phyloP scores from a whole-genome alignment of 2,797 vertebrate species.

The Avahi laniger region DNA sequence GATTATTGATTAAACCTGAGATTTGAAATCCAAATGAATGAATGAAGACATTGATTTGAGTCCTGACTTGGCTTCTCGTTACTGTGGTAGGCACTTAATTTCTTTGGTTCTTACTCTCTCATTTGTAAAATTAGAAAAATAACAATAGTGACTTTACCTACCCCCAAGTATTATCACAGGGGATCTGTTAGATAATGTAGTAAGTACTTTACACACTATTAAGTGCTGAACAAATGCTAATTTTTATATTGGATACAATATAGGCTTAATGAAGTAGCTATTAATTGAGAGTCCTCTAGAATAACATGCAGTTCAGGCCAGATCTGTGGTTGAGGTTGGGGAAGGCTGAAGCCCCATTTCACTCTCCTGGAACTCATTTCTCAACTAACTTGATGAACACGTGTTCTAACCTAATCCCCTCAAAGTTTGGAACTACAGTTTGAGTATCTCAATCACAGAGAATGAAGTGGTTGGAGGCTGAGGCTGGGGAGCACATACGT shows the following conservation, averaged over 20 bases:
- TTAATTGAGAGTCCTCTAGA: background rate
- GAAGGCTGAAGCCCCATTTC: background rate
- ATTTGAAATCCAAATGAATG: constrained; percentile 24
- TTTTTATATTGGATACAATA: background rate
- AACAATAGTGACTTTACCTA: background rate
- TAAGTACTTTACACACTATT: background rate
- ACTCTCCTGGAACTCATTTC: background rate
- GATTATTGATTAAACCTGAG: constrained; percentile 42
- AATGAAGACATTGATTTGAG: constrained; percentile 34
- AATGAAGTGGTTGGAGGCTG: background rate
- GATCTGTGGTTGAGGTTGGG: background rate
- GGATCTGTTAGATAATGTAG: background rate
- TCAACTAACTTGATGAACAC: background rate
- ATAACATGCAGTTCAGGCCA: background rate
- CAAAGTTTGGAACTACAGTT: background rate
- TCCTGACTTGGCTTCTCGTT: background rate
- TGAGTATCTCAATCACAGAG: background rate
- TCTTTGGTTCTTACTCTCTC: background rate
- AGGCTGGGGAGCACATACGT: background rate
- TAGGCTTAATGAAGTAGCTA: background rate
- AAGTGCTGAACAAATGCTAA: background rate
- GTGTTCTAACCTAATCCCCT: background rate
- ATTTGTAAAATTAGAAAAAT: constrained; percentile 9
- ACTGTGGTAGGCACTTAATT: background rate
- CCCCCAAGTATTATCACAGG: background rate